Evolutionary conservation across 2,113 vertebrate species (phyloP).

Genomic region (Copsychus sechellarum): DNA sequence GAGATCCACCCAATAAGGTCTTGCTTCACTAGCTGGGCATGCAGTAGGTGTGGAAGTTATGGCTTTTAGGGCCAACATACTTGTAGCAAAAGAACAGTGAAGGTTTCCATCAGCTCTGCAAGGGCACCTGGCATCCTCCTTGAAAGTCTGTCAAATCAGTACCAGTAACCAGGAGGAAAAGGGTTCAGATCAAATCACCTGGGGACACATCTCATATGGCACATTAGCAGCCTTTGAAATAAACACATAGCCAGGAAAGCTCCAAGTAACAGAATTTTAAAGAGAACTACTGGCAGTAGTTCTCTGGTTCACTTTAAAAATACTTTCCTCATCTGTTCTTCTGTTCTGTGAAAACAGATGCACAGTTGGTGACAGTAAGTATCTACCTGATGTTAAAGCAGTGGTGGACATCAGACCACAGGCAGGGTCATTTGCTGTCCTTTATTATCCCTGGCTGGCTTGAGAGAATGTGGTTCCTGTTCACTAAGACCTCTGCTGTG

Average conservation of each 20-base stretch:
- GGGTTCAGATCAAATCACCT: not conserved
- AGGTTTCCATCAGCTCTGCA: not conserved
- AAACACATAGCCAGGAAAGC: not conserved
- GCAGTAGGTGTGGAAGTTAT: not conserved
- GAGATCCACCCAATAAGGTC: not conserved
- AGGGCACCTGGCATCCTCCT: not conserved
- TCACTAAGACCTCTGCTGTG: not conserved
- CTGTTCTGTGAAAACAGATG: not conserved
- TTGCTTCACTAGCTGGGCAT: not conserved
- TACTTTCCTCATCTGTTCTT: not conserved
- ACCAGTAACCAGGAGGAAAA: not conserved
- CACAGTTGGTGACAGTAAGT: not conserved
- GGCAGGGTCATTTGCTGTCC: not conserved
- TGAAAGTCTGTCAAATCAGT: not conserved
- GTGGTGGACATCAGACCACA: not conserved
- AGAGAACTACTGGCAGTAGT: not conserved
- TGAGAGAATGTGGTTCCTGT: not conserved
- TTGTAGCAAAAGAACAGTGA: not conserved
- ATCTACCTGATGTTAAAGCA: not conserved
- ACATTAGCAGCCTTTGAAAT: not conserved
- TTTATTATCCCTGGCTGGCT: not conserved
- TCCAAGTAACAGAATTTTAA: not conserved
- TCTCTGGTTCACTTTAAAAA: not conserved
- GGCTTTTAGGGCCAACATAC: not conserved
- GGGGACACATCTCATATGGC: not conserved